Evolutionary conservation across 53 echinoderm and acorn worm genomes (phyloP).

Genomic region (Zoroaster sp.): DNA sequence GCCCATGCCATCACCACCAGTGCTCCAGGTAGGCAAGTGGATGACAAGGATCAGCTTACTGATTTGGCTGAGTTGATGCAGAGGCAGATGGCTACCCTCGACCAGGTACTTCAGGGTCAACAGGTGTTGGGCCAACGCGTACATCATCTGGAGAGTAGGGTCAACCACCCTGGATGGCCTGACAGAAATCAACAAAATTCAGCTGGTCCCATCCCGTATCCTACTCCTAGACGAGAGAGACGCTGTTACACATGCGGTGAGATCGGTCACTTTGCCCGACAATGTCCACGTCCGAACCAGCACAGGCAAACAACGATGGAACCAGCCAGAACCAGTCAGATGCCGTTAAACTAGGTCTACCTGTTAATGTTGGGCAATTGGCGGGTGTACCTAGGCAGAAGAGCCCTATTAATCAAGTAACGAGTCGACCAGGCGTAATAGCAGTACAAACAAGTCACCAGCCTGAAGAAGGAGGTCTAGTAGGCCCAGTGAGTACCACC

Average conservation of each 20-base stretch:
- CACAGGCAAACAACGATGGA: neutral
- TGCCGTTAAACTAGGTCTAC: neutral
- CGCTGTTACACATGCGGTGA: neutral
- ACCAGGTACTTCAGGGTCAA: too few species aligned
- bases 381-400: neutral
- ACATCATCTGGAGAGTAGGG: too few species aligned
- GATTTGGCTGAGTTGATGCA: too few species aligned
- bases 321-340: neutral
- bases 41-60: too few species aligned
- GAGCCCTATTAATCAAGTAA: neutral
- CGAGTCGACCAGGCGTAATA: neutral
- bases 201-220: neutral
- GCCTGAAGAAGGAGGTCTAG: neutral
- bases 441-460: neutral
- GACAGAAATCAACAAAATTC: neutral
- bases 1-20: too few species aligned
- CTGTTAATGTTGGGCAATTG: slow-evolving; percentile 30
- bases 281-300: neutral
- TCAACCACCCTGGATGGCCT: too few species aligned
- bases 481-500: neutral
- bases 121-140: too few species aligned
- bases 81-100: too few species aligned
- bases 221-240: neutral
- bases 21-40: too few species aligned
- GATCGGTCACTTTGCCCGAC: neutral